Base-by-base conservation (phyloP, 2,888 invertebrate genomes). In the Parochlus steinenii region DNA sequence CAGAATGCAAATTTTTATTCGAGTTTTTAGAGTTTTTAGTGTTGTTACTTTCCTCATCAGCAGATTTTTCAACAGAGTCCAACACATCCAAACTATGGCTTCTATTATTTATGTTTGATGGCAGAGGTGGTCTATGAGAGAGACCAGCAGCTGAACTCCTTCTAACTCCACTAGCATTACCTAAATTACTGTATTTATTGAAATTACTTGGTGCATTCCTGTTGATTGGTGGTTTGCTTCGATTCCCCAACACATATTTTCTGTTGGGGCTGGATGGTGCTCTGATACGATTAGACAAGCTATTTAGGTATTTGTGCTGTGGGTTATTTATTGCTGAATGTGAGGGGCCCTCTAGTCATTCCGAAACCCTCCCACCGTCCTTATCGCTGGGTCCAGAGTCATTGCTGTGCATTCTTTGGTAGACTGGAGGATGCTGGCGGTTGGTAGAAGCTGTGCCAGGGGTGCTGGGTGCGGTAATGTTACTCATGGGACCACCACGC, bases 391-490 rank as follows among this genome's bases (percentile, higher is more conserved):
- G 69, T 44, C 64, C 61, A 49, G 80, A 81, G 54, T 86, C 85
- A 55, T 78, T 83, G 53, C 83, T 85, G 58, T 78, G 77, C 76
- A 83, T 83, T 48, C 86, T 69, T 56, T 83, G 83, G 62, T 81
- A 86, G 50, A 62, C 71, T 6, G 78, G 79, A 24, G 74, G 74
- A 41, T 45, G 40, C 38, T 73, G 74, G 40, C 76, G 64, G 27
- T 67, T 68, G 41, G 75, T 68, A 40, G 68, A 63, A 4, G 74
- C 69, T 41, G 72, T 73, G 31, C 74, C 70, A 2, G 83, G 83
- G 12, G 82, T 82, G 37, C 72, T 72, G 1, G 76, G 75, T 10
- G 74, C 67, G 34, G 70, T 69, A 4, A 20, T 14, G 45, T 76
- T 74, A 23, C 66, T 67, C 44, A 61, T 61, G 22, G 40, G 40